phyloP scores from a whole-genome alignment of 2,888 invertebrate genomes.

The Scaptomyza cyrtandrae region DNA sequence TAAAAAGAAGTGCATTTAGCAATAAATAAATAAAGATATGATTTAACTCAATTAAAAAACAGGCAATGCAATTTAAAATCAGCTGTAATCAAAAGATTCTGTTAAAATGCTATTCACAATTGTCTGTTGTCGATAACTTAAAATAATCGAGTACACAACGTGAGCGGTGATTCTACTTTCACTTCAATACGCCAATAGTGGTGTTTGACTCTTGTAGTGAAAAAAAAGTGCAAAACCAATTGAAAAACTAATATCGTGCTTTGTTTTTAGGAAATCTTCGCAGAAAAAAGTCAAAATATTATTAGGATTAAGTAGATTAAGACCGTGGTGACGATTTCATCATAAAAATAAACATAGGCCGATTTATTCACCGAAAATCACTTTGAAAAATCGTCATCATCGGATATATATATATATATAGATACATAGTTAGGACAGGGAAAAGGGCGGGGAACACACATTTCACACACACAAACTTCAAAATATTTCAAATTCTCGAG shows the following conservation, averaged over 20 bases:
- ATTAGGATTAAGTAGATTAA: slow-evolving; percentile 61
- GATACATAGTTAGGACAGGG: slow-evolving; percentile 8
- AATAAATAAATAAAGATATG: not conserved
- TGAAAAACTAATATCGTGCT: slow-evolving; percentile 29
- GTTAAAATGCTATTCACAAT: not conserved
- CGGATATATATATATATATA: slow-evolving; percentile 25
- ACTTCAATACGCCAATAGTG: slow-evolving; percentile 6
- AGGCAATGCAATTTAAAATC: not conserved
- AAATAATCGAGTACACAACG: slow-evolving; percentile 17
- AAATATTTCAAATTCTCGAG: slow-evolving; percentile 25
- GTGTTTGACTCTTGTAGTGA: slow-evolving; percentile 21
- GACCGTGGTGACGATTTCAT: slow-evolving; percentile 52
- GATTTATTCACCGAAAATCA: slow-evolving; percentile 4
- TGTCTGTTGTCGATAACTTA: not conserved
- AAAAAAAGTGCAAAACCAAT: slow-evolving; percentile 44
- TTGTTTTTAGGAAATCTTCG: slow-evolving; percentile 33
- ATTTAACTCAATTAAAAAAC: not conserved
- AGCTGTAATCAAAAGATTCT: not conserved
- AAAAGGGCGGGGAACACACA: slow-evolving; percentile 26
- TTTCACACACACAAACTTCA: slow-evolving; percentile 17
- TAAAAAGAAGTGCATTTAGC: not conserved
- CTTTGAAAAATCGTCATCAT: slow-evolving; percentile 53
- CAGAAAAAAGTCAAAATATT: slow-evolving; percentile 53
- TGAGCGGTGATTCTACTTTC: slow-evolving; percentile 11
- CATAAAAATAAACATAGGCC: slow-evolving; percentile 5